Percentiles rank a stretch among this genome's conserved stretches.
Conservation (phyloP, 2,113 vertebrate species). For the Cyphomyrus plagiostoma region DNA sequence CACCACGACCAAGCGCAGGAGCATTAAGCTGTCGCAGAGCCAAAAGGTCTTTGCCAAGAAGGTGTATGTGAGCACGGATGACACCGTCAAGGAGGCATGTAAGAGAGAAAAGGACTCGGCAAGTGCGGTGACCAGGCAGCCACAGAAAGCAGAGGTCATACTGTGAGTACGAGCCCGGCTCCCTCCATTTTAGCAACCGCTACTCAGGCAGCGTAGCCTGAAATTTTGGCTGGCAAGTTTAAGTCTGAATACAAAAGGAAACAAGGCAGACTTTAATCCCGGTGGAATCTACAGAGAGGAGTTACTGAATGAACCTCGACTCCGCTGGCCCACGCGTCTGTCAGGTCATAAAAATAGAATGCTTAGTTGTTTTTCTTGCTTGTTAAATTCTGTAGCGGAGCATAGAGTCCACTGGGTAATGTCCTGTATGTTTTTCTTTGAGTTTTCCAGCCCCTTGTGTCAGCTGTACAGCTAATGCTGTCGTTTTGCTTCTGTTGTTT, state of each 20-base stretch:
- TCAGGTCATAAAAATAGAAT: background rate
- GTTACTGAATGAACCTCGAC: background rate
- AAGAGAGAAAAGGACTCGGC: constrained; percentile 12
- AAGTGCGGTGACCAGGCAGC: constrained; percentile 23
- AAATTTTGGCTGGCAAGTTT: background rate
- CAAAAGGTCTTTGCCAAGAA: constrained; percentile 42
- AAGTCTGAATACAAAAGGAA: background rate
- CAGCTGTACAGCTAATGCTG: background rate
- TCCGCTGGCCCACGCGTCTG: background rate
- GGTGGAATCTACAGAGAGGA: background rate
- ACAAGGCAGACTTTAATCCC: background rate
- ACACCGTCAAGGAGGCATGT: background rate
- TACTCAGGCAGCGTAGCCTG: background rate
- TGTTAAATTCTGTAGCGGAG: background rate
- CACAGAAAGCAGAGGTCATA: constrained; percentile 33
- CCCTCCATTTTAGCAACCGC: background rate
- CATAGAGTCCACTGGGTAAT: background rate
- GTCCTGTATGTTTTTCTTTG: background rate
- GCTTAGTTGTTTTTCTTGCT: background rate
- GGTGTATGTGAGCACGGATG: constrained; percentile 32
- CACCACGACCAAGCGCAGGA: constrained; percentile 44
- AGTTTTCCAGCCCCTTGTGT: background rate
- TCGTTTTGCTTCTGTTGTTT: too few relatives aligned
- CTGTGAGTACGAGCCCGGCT: constrained; percentile 46
- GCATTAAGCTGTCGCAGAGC: constrained; percentile 52